Conservation (phyloP, 2,113 vertebrate genomes). For the Calypte anna region DNA sequence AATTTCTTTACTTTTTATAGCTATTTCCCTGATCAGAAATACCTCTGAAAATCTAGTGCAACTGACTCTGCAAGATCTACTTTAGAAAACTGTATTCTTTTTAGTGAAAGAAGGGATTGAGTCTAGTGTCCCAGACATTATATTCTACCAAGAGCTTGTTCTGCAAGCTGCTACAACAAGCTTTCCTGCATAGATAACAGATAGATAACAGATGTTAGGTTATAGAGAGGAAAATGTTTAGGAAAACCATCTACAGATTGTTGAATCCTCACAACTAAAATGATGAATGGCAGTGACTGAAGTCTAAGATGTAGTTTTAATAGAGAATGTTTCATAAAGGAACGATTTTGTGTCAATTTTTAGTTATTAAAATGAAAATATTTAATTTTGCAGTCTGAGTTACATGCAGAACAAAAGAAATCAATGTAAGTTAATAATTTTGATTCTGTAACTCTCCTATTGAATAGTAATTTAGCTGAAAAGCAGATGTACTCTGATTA, state of each 20-base stretch:
- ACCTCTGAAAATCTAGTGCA: not conserved
- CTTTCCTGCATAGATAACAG: not conserved
- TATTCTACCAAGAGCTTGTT: not conserved
- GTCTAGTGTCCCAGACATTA: not conserved
- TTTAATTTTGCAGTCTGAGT: conserved; percentile 59
- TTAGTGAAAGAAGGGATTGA: not conserved
- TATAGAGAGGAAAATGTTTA: conserved; percentile 7
- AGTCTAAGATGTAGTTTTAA: conserved; percentile 18
- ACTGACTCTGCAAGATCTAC: not conserved
- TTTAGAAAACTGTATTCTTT: not conserved
- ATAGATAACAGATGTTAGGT: not conserved
- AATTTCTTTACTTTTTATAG: not conserved
- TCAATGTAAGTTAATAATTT: conserved; percentile 71
- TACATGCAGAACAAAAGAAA: conserved; percentile 69
- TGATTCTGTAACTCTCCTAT: conserved; percentile 62
- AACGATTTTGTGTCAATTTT: conserved; percentile 68
- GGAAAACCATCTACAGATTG: not conserved
- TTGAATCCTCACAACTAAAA: conserved; percentile 28
- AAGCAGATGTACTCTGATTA: conserved; percentile 66
- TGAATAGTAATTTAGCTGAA: conserved; percentile 58
- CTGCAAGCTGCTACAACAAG: not conserved
- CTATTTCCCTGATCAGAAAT: not conserved
- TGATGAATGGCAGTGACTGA: not conserved
- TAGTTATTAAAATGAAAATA: conserved; percentile 67
- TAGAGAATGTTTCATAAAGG: conserved; percentile 36